Evolutionary conservation across 2,113 vertebrate genomes (phyloP).

Genomic region (Ciconia boyciana): DNA sequence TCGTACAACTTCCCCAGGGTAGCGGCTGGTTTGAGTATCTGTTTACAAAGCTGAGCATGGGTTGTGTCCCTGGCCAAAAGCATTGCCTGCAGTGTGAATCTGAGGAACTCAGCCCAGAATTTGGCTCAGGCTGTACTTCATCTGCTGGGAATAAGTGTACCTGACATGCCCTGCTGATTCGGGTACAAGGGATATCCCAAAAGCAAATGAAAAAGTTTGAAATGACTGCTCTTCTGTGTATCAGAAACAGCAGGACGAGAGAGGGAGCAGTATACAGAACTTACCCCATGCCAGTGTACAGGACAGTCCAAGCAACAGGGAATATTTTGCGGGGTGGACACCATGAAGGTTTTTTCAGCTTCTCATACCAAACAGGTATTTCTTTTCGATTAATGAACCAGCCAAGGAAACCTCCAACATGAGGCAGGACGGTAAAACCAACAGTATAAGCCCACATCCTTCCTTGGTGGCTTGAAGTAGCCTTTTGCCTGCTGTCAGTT

Average conservation of each 20-base stretch:
- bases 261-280: neutral
- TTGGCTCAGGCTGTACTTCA: neutral
- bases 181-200: neutral
- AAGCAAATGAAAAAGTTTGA: neutral
- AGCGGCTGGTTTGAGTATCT: neutral
- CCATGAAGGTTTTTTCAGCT: constrained; percentile 82
- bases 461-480: neutral
- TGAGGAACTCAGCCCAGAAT: neutral
- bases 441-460: constrained; percentile 80
- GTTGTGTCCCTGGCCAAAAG: neutral
- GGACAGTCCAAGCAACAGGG: constrained; percentile 79
- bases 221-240: neutral
- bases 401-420: constrained; percentile 81
- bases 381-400: constrained; percentile 73
- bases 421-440: constrained; percentile 82
- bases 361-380: constrained; percentile 79
- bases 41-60: neutral
- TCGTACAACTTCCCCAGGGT: neutral
- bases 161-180: accelerated
- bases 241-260: neutral
- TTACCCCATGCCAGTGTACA: constrained; percentile 89
- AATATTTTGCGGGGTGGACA: constrained; percentile 79
- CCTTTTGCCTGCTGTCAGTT: neutral
- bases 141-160: neutral
- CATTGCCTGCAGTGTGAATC: neutral